Evolutionary conservation across 2,797 vertebrate genomes (phyloP), one percentile per base, ranked within the genome.

Genomic region (Holocentrus rufus): DNA sequence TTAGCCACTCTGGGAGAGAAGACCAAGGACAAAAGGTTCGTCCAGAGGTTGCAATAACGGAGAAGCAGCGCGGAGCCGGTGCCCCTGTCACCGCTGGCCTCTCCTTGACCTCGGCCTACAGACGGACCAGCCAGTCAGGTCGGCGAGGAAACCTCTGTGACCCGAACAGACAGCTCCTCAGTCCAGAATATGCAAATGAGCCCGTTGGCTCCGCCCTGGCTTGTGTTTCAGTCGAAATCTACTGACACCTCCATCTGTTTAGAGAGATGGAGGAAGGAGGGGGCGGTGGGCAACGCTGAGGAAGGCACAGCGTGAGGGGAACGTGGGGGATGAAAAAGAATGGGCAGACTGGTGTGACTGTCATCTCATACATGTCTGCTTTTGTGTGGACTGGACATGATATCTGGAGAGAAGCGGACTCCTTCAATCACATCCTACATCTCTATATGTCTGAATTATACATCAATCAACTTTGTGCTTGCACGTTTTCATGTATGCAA

Each of bases 221-320:
- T 74, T 72, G 77, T 77, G 85, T 81, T 85, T 6, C 50, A 78
- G 64, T 82, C 70, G 75, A 88, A 81, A 81, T 72, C 65, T 67
- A 75, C 69, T 93, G 91, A 92, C 90, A 92, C 82, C 87, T 90
- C 91, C 89, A 92, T 93, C 90, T 92, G 90, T 84, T 92, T 71
- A 17, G 67, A 22, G 58, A 52, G 69, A 75, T 50, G 55, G 72
- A 73, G 60, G 69, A n/a, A 54, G 59, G 8, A 65, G 23, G 65
- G 60, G 71, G 66, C 4, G 25, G 50, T 25, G 55, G 65, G 62
- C 1, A 62, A 46, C 54, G 59, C 46, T 46, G 61, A 65, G 2
- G 39, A 18, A 34, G 36, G 36, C 9, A 31, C 15, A 52, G 31
- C 2, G 36, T 6, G n/a, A 54, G 10, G 31, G 49, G 31, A 2